Percentiles rank a stretch among this genome's conserved stretches.
These are phyloP conservation scores for Drosophila kambysellisi DNA, from an alignment of 2,888 invertebrate genomes.

Conservation along the genomic window DNA sequence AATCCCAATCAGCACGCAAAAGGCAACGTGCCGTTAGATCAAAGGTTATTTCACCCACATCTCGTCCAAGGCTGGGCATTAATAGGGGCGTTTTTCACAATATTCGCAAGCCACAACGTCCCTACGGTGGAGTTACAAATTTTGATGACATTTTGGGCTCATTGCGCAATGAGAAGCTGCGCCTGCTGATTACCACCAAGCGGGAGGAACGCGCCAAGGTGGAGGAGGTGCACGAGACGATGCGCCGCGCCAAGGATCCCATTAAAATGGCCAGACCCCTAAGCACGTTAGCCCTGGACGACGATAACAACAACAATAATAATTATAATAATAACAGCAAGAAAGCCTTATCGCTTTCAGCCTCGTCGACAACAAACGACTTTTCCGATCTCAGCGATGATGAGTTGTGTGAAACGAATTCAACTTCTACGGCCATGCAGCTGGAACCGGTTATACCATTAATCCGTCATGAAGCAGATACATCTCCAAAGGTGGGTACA, in stretches of 20 bases:
- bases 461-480: constrained; percentile 47
- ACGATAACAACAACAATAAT: constrained; percentile 67
- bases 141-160: constrained; percentile 74
- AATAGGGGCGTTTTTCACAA: constrained; percentile 83
- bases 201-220: constrained; percentile 78
- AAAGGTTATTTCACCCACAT: constrained; percentile 25
- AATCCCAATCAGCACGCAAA: not conserved
- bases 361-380: constrained; percentile 26
- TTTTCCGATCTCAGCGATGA: constrained; percentile 75
- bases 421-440: constrained; percentile 33
- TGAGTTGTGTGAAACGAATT: constrained; percentile 15
- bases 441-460: constrained; percentile 70
- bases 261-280: constrained; percentile 83
- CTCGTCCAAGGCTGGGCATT: constrained; percentile 49
- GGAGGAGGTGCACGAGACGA: constrained; percentile 77
- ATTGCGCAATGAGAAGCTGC: constrained; percentile 81
- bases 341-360: not conserved
- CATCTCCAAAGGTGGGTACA: constrained; percentile 25
- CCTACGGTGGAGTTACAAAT: constrained; percentile 41
- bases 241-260: constrained; percentile 81
- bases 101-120: constrained; percentile 65
- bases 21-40: not conserved
- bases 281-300: constrained; percentile 50
- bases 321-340: constrained; percentile 47
- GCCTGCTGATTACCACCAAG: constrained; percentile 75